phyloP scores from a whole-genome alignment of 2,888 invertebrate genomes.

The Glyphotaelius pellucidus region DNA sequence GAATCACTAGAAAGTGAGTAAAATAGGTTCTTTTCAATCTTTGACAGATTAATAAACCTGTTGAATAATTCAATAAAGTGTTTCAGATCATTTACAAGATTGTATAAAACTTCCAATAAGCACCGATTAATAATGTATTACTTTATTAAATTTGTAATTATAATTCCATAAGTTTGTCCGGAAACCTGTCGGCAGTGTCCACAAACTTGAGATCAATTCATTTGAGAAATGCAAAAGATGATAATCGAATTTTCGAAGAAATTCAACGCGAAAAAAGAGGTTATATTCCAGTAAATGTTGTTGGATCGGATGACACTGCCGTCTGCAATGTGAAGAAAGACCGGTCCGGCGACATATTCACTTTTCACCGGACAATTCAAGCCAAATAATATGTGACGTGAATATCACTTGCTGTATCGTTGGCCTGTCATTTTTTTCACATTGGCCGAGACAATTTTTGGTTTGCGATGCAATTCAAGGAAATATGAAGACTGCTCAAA shows the following conservation, averaged over 20 bases:
- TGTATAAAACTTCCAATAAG: background rate
- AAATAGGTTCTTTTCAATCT: background rate
- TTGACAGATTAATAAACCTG: background rate
- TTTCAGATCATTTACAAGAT: background rate
- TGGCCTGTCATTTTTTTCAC: background rate
- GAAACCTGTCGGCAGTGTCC: slow-evolving; percentile 13
- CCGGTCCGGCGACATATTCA: slow-evolving; percentile 34
- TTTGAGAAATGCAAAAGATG: background rate
- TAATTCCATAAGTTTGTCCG: background rate
- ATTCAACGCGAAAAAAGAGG: slow-evolving; percentile 11
- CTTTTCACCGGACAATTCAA: slow-evolving; percentile 30
- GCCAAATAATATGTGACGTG: slow-evolving; percentile 20
- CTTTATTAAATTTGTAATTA: slow-evolving; percentile 4
- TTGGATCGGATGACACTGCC: background rate
- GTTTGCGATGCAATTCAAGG: background rate
- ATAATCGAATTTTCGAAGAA: slow-evolving; percentile 14
- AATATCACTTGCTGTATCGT: background rate
- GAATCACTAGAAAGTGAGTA: background rate
- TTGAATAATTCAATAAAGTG: background rate
- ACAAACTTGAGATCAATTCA: slow-evolving; percentile 23
- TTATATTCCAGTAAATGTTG: slow-evolving; percentile 17
- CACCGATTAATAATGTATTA: background rate
- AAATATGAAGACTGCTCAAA: background rate
- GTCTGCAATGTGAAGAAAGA: background rate
- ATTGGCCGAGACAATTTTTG: background rate